These are phyloP conservation scores for Cremastinae sp. DNA, from an alignment of 2,888 invertebrate species.

Conservation along the genomic window DNA sequence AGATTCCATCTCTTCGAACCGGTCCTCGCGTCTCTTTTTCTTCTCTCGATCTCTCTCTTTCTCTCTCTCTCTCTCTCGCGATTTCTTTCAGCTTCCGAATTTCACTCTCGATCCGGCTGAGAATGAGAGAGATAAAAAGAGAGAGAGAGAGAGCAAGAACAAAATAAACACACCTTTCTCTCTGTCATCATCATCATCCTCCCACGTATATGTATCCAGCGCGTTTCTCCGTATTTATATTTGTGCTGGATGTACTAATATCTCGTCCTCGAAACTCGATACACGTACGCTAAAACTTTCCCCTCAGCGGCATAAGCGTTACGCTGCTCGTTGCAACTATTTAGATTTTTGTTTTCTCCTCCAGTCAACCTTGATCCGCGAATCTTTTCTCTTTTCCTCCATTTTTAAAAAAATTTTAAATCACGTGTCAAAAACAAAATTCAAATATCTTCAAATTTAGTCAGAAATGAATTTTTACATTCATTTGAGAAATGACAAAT, in stretches of 20 bases:
- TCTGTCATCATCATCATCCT: constrained; percentile 40
- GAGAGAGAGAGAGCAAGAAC: not conserved
- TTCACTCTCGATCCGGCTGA: constrained; percentile 57
- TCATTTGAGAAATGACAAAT: too few relatives aligned
- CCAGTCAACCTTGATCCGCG: not conserved
- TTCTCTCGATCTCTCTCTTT: constrained; percentile 7
- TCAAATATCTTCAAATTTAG: too few relatives aligned
- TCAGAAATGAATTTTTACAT: too few relatives aligned
- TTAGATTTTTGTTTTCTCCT: constrained; percentile 3
- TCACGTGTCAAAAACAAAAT: too few relatives aligned
- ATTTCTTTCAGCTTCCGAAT: constrained; percentile 59
- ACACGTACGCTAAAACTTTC: constrained; percentile 39
- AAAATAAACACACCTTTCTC: constrained; percentile 40
- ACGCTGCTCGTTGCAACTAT: constrained; percentile 15
- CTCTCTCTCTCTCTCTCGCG: not conserved
- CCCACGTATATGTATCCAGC: not conserved
- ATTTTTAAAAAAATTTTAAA: too few relatives aligned
- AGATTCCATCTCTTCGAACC: constrained; percentile 67
- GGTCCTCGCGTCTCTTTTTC: constrained; percentile 48
- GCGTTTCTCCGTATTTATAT: not conserved
- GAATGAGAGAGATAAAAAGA: too few relatives aligned
- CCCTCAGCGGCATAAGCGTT: constrained; percentile 16
- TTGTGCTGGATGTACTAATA: constrained; percentile 13
- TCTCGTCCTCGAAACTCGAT: constrained; percentile 23
- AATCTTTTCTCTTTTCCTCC: not conserved